Percentiles rank a stretch among this genome's conserved stretches.
Evolutionary conservation across 2,888 invertebrate species (phyloP).

Genomic region (Agrotis exclamationis): DNA sequence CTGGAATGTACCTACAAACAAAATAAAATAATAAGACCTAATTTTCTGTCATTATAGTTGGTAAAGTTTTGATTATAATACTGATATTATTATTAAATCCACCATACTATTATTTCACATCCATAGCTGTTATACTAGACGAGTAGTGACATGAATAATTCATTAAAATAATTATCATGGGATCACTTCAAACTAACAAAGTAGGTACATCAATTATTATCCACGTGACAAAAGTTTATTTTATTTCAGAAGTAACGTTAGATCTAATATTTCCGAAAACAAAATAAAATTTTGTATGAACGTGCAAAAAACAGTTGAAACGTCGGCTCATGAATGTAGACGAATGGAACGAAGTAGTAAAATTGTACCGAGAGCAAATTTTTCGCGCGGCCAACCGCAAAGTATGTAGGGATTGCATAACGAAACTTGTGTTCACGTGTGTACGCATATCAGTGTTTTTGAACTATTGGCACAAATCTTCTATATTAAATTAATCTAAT

Average conservation of each 20-base stretch:
- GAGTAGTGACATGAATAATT: slow-evolving; percentile 1
- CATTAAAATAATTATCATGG: slow-evolving; percentile 10
- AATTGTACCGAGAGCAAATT: slow-evolving; percentile 69
- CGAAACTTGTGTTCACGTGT: slow-evolving; percentile 54
- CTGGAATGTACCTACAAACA: no score
- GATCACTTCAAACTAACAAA: slow-evolving; percentile 8
- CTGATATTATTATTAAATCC: not conserved
- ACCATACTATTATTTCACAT: slow-evolving; percentile 1
- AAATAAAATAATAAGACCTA: not conserved
- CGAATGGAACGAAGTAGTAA: slow-evolving; percentile 59
- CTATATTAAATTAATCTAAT: no score
- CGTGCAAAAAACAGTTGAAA: slow-evolving; percentile 60
- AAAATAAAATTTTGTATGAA: slow-evolving; percentile 63
- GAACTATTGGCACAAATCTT: slow-evolving; percentile 14
- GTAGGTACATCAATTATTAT: slow-evolving; percentile 42
- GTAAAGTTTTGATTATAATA: slow-evolving; percentile 1
- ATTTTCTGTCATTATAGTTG: not conserved
- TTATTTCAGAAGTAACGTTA: no score
- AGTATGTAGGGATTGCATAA: slow-evolving; percentile 60
- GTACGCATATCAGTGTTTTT: slow-evolving; percentile 9
- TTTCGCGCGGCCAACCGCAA: slow-evolving; percentile 66
- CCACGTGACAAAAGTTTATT: no score
- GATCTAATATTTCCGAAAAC: slow-evolving; percentile 60
- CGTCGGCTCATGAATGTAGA: slow-evolving; percentile 58
- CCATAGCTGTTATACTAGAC: not conserved